Percentiles rank a stretch among this genome's conserved stretches.
These are phyloP conservation scores for Abrostola tripartita DNA, from an alignment of 2,888 invertebrate species.

Conservation along the genomic window DNA sequence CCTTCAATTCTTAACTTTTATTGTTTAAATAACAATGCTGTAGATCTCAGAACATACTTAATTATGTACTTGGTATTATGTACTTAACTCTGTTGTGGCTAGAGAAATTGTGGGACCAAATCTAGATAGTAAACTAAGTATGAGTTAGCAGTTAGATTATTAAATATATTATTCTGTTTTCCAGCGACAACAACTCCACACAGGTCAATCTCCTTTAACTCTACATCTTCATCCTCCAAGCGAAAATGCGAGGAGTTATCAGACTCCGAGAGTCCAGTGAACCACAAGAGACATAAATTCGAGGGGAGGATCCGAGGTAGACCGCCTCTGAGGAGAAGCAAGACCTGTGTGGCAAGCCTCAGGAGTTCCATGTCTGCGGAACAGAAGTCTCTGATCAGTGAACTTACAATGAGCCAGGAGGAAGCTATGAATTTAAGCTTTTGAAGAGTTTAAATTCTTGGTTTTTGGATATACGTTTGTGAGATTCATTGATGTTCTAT, in stretches of 20 bases:
- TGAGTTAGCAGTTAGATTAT: background rate
- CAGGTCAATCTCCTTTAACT: conserved; percentile 65
- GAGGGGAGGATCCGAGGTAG: conserved; percentile 79
- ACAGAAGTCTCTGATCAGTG: conserved; percentile 65
- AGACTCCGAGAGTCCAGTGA: conserved; percentile 78
- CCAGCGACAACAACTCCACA: conserved; percentile 70
- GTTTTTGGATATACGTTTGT: no score
- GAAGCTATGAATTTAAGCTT: conserved; percentile 75
- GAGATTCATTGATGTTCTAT: no score
- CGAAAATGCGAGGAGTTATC: conserved; percentile 76
- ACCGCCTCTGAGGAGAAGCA: conserved; percentile 75
- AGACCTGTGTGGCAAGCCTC: conserved; percentile 67
- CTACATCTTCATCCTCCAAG: conserved; percentile 77
- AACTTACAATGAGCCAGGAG: conserved; percentile 61
- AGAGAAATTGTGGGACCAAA: no score
- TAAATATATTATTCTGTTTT: conserved; percentile 20
- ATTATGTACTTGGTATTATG: no score
- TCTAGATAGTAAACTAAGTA: background rate
- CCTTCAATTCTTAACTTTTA: no score
- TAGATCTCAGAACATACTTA: no score
- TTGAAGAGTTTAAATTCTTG: conserved; percentile 41
- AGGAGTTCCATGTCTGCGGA: conserved; percentile 73
- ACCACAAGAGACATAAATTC: conserved; percentile 81
- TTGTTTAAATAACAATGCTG: no score
- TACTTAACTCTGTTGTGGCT: no score